Base-by-base conservation (phyloP, 92 coral and sea anemone species). In the Chrysogorgia sp. region DNA sequence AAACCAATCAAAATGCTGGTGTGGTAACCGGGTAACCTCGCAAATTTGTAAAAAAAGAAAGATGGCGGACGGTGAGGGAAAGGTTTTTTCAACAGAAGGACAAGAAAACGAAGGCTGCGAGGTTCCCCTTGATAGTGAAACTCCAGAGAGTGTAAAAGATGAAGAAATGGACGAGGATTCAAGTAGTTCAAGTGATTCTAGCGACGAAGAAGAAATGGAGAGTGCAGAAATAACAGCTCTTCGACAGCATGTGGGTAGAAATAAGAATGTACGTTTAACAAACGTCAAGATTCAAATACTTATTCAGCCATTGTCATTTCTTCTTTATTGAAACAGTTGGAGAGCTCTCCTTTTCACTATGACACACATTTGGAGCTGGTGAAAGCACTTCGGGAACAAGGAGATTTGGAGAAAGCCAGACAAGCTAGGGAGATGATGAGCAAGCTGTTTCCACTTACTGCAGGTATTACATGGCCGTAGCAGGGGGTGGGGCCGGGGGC, bases 341-440 rank as follows among this genome's bases (percentile, higher is more conserved):
- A 85, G 47, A 80, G 84, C 41, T 91, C 82, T 72, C 97, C 98
- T 15, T 93, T 86, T 63, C 90, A 93, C 66, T 94, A 94, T 82
- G 92, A 91, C 35, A 87, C 92, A n/a, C 97, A 94, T 66, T 77
- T 91, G 24, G 84, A 87, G 50, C 89, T 94, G 22, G 87, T 94
- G 28, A 78, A 88, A 58, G 83, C 87, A 32, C 67, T 94, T 14
- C 67, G 96, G 53, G 80, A 80, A 24, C 72, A 90, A 58, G 96
- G 98, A 20, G 98, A 94, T 49, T 89, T 94, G 66, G 97, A 94
- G 58, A 89, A 43, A 79, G 64, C 90, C 19, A 90, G 98, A 74
- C 81, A 89, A 55, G 91, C 96, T 9, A 87, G 98, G 40, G 89
- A 91, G 58, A 71, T 76, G 21, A 94, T 94, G 98, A 91, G 87